Percentiles rank a stretch among this genome's conserved stretches.
These are phyloP conservation scores for Cyphomyrus discorhynchus DNA, from an alignment of 2,113 vertebrate genomes.

Conservation along the genomic window DNA sequence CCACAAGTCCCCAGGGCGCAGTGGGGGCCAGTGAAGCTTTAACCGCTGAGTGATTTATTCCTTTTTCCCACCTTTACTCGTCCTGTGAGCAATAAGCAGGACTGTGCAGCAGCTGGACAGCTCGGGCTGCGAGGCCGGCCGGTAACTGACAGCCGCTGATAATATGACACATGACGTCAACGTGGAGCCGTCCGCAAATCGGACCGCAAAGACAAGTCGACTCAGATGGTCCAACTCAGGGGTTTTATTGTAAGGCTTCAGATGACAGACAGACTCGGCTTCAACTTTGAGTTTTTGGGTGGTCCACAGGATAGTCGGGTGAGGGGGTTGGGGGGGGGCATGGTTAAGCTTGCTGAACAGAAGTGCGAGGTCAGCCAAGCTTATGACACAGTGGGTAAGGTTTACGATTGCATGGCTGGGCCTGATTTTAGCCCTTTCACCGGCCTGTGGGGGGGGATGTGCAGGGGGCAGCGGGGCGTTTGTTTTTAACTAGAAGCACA, in stretches of 20 bases:
- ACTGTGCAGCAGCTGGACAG: neutral
- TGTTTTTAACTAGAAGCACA: neutral
- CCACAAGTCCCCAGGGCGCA: neutral
- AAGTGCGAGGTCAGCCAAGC: neutral
- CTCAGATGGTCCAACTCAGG: neutral
- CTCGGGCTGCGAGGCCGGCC: neutral
- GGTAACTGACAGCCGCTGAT: neutral
- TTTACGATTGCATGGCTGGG: neutral
- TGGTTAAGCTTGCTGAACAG: neutral
- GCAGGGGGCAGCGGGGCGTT: neutral
- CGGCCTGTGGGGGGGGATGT: neutral
- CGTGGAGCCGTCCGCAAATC: neutral
- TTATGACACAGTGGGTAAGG: neutral
- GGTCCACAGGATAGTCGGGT: neutral
- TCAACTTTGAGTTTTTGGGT: neutral
- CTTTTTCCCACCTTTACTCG: neutral
- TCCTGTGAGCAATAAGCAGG: neutral
- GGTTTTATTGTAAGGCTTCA: neutral
- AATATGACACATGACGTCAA: neutral
- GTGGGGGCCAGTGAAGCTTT: neutral
- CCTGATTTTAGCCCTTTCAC: neutral
- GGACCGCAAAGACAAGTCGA: neutral
- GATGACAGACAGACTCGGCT: neutral
- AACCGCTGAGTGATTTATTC: neutral
- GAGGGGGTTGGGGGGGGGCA: neutral